Evolutionary conservation across 2,113 vertebrate species (phyloP).

Genomic region (Mola mola): DNA sequence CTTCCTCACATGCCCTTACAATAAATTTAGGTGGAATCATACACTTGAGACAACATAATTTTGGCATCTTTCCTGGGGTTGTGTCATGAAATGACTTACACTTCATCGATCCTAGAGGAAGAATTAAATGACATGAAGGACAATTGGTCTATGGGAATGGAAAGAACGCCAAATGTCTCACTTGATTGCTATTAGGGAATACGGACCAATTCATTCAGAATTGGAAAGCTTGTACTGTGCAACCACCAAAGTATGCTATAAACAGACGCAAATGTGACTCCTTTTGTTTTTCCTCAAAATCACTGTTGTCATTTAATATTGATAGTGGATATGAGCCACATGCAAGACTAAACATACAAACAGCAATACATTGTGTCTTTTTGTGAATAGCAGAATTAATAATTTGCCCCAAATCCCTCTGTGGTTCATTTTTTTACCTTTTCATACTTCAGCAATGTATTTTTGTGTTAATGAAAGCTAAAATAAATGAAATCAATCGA

Average conservation of each 20-base stretch:
- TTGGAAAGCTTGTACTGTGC: slow-evolving; percentile 22
- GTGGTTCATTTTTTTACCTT: slow-evolving; percentile 8
- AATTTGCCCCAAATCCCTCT: slow-evolving; percentile 33
- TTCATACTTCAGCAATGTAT: slow-evolving; percentile 5
- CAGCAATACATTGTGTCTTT: slow-evolving; percentile 30
- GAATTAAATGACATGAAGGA: slow-evolving; percentile 45
- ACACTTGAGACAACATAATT: slow-evolving; percentile 20
- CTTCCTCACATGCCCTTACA: background rate
- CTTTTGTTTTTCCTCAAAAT: slow-evolving; percentile 27
- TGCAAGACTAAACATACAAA: slow-evolving; percentile 28
- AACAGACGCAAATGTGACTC: slow-evolving; percentile 32
- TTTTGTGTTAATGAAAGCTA: slow-evolving; percentile 10
- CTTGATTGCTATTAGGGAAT: slow-evolving; percentile 35
- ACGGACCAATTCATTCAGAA: slow-evolving; percentile 40
- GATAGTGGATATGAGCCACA: slow-evolving; percentile 20
- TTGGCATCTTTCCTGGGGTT: slow-evolving; percentile 11
- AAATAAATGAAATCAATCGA: slow-evolving; percentile 20
- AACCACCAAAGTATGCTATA: slow-evolving; percentile 32
- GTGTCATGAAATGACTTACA: slow-evolving; percentile 28
- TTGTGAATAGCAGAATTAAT: slow-evolving; percentile 28
- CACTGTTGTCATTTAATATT: slow-evolving; percentile 34
- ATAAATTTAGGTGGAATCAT: slow-evolving; percentile 16
- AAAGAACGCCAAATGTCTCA: slow-evolving; percentile 28
- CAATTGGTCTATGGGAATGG: slow-evolving; percentile 33
- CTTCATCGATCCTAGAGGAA: slow-evolving; percentile 35